Evolutionary conservation across 2,113 vertebrate species (phyloP), one percentile per base, ranked within the genome.

Genomic region (Nothoprocta perdicaria): DNA sequence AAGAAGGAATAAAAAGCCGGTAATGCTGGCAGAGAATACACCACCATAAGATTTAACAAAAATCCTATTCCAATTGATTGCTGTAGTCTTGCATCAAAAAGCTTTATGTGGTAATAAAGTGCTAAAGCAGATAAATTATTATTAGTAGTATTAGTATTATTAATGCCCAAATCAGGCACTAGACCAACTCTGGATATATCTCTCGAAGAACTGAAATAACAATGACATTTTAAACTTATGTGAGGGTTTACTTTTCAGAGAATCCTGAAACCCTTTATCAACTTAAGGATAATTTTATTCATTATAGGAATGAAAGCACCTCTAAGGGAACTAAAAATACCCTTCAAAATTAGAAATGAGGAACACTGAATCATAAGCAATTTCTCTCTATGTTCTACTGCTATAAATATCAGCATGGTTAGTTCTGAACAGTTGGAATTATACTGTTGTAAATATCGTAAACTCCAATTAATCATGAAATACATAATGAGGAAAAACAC

Each of bases 401-500:
- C 68, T 35, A 33, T 71, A 88, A 90, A 91, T 68, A 67, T 14
- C 86, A 62, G 31, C 8, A 27, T 40, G 12, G 24, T 67, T 86
- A 50, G 35, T 38, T 75, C 31, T 71, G 57, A 80, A 72, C 14
- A 76, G 35, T 21, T 84, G 57, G 68, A 76, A 27, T 45, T 50
- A 18, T 52, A 50, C 31, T 57, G 58, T 35, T 94, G 53, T 79
- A 90, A 79, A 78, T 74, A 75, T 8, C 75, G 74, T 60, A 92
- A 93, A 72, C 4, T 55, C 31, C 45, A 80, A 41, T 68, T 86
- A 88, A 94, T 92, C 33, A 65, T 57, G 33, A 86, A 68, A 80
- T 60, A 72, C 19, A 14, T 84, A 81, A 90, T 86, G 11, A 90
- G 35, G n/a, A 89, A 94, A 94, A 67, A 3, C n/a, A 82, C 9